Evolutionary conservation across 2,113 vertebrate genomes (phyloP).

Genomic region (Lepisosteus osseus): DNA sequence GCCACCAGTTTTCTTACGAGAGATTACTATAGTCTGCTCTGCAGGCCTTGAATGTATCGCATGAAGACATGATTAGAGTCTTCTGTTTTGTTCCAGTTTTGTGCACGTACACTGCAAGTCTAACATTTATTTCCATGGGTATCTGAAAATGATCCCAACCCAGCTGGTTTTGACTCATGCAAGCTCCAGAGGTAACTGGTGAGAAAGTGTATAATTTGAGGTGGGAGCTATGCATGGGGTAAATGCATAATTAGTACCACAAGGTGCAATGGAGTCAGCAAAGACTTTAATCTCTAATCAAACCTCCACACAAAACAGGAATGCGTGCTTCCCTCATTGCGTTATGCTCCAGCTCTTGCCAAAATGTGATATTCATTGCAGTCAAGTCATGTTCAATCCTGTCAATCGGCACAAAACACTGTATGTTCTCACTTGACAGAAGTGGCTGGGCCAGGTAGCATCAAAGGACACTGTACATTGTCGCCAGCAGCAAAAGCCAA

Average conservation of each 20-base stretch:
- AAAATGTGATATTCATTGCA: neutral
- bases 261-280: neutral
- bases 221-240: slow-evolving; percentile 4
- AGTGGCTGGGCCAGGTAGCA: neutral
- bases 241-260: neutral
- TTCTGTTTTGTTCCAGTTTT: neutral
- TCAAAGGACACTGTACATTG: neutral
- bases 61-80: no score
- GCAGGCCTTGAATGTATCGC: no score
- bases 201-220: slow-evolving; percentile 3
- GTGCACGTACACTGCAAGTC: neutral
- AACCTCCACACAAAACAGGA: neutral
- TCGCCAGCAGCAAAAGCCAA: neutral
- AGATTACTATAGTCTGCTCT: no score
- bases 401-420: neutral
- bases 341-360: neutral
- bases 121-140: neutral
- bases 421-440: neutral
- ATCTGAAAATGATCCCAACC: neutral
- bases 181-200: slow-evolving; percentile 5
- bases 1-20: no score
- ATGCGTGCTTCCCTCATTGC: neutral
- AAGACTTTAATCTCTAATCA: slow-evolving; percentile 1
- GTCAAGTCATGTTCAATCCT: neutral
- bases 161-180: neutral